Evolutionary conservation across 2,888 invertebrate genomes (phyloP).

Genomic region (Drosophila mayaguana): DNA sequence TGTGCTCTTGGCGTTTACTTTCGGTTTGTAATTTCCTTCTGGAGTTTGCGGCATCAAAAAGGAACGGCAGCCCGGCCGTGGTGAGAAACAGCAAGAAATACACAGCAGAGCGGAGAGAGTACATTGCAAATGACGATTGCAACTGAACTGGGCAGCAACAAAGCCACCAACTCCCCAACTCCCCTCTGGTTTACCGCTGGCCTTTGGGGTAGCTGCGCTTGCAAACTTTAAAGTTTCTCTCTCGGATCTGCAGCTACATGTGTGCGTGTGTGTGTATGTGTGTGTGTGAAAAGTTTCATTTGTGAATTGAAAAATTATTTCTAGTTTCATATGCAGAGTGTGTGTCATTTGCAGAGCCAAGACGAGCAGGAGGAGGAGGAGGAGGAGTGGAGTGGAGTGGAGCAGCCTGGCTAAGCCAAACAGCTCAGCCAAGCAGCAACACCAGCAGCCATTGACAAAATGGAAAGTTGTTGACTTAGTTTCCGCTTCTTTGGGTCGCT

Average conservation of each 20-base stretch:
- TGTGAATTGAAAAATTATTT: conserved; percentile 79
- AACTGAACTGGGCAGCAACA: conserved; percentile 45
- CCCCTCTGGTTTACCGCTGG: conserved; percentile 56
- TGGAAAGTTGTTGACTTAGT: conserved; percentile 78
- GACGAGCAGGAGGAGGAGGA: conserved; percentile 1
- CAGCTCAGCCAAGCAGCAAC: conserved; percentile 30
- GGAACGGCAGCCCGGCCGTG: conserved; percentile 58
- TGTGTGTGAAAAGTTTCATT: conserved; percentile 75
- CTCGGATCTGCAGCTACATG: conserved; percentile 44
- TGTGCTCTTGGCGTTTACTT: conserved; percentile 77
- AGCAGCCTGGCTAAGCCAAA: conserved; percentile 22
- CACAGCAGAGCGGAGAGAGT: conserved; percentile 32
- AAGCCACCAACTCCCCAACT: not conserved
- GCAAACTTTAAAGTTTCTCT: conserved; percentile 68
- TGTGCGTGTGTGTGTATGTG: conserved; percentile 11
- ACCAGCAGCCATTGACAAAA: conserved; percentile 69
- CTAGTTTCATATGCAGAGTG: conserved; percentile 69
- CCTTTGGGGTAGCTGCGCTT: conserved; percentile 64
- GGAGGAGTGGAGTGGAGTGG: not conserved
- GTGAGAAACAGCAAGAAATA: conserved; percentile 60
- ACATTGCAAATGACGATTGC: conserved; percentile 71
- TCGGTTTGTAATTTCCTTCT: conserved; percentile 80
- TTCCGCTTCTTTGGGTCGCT: conserved; percentile 57
- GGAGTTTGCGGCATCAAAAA: conserved; percentile 68
- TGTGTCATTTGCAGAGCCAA: conserved; percentile 66